Conservation (phyloP, 2,888 invertebrate genomes). For the Synanthedon andrenaeformis region DNA sequence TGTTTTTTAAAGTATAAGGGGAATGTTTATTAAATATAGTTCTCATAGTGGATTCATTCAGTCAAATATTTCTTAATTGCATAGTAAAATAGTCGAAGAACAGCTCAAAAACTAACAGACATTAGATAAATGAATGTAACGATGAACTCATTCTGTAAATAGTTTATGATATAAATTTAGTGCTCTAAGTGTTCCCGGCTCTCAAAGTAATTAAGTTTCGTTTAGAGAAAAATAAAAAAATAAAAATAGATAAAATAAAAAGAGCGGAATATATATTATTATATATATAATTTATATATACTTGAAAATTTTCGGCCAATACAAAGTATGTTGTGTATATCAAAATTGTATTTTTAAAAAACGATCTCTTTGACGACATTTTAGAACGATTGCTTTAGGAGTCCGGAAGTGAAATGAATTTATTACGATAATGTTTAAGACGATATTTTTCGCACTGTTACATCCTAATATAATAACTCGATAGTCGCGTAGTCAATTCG, state of each 20-base stretch:
- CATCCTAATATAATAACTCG: slow-evolving; percentile 27
- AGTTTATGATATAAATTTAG: slow-evolving; percentile 42
- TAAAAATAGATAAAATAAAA: slow-evolving; percentile 22
- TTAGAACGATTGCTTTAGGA: slow-evolving; percentile 66
- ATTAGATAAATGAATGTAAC: slow-evolving; percentile 63
- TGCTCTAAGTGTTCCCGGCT: slow-evolving; percentile 63
- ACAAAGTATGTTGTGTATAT: slow-evolving; percentile 56
- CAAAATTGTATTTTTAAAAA: slow-evolving; percentile 64
- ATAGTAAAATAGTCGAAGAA: slow-evolving; percentile 17
- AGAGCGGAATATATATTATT: slow-evolving; percentile 12
- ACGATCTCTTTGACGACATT: slow-evolving; percentile 66
- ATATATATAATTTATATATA: slow-evolving; percentile 38
- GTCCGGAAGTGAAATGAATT: slow-evolving; percentile 67
- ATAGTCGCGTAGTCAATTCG: slow-evolving; percentile 40
- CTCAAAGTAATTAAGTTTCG: slow-evolving; percentile 67
- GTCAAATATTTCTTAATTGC: slow-evolving; percentile 10
- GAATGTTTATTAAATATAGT: slow-evolving; percentile 14
- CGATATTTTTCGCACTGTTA: slow-evolving; percentile 67
- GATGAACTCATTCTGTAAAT: slow-evolving; percentile 65
- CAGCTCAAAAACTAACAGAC: slow-evolving; percentile 65
- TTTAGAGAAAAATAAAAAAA: slow-evolving; percentile 50
- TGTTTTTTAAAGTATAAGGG: slow-evolving; percentile 14
- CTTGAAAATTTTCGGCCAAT: slow-evolving; percentile 59
- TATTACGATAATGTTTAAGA: slow-evolving; percentile 52
- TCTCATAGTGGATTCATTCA: slow-evolving; percentile 9